Evolutionary conservation across 2,797 vertebrate genomes (phyloP), one percentile per base, ranked within the genome.

Genomic region (Fringilla coelebs): DNA sequence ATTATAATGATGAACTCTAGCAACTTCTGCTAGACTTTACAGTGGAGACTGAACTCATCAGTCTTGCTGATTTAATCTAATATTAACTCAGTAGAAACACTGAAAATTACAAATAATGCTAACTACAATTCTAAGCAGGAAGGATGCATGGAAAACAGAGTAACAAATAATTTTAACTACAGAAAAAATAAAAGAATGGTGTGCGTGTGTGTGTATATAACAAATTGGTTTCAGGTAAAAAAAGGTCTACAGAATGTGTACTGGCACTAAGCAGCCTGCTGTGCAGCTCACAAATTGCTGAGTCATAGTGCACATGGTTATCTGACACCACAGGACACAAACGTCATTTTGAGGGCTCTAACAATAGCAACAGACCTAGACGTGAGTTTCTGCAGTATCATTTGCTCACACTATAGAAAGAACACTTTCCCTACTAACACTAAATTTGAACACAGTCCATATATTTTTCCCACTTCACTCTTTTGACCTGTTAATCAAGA

Each of bases 241-340:
- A 68, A 57, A 63, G 0, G 1, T 12, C 31, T 58, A 26, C 22
- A 71, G 18, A 79, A 40, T 0, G 2, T 12, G n/a, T 16, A 34
- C 15, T 6, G 31, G 46, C 54, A 74, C 3, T 3, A 43, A 36
- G 55, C 0, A 76, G 26, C 26, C 51, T 32, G n/a, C 25, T 22
- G 17, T 49, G 55, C 40, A 51, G 79, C 70, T 66, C 54, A 26
- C 34, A 90, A 72, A 90, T 3, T 81, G 94, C 95, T 93, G 96
- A 96, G 89, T 96, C 96, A 96, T 36, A 55, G 38, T 18, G 48
- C 75, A 88, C 54, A 6, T 3, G 45, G 51, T 29, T 68, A 92
- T 54, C 58, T 62, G 38, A 55, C 51, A 62, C 61, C 54, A 70
- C 25, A 34, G 45, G n/a, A 65, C 48, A 61, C 1, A 2, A 48